Base-by-base conservation (phyloP, 2,888 invertebrate genomes). In the Lasioglossum pauxillum region DNA sequence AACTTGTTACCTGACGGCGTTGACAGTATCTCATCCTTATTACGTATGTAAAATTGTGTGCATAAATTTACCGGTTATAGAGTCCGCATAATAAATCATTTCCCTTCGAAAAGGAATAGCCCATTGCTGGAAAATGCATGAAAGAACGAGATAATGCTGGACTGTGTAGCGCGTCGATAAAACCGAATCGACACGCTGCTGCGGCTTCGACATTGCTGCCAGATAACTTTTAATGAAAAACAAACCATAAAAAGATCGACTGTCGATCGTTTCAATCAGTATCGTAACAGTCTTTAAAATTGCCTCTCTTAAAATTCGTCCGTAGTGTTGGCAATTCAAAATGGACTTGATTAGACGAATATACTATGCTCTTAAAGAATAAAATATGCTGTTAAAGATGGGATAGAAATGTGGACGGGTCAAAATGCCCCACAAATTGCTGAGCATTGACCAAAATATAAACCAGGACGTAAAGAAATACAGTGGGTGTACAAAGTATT, bases 21-120 rank as follows among this genome's bases (percentile, higher is more conserved):
- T 88, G 90, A 90, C 90, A 82, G 77, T 88, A 90, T 88, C 90
- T 90, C 80, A 76, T 86, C 64, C 79, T 77, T 81, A 87, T 84
- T 87, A 84, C 71, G 84, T 80, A 80, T 80, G 87, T 35, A 87
- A 82, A 86, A 78, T 78, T 46, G 80, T 80, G 78, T 72, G 84
- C 87, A 87, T 88, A 87, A 80, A 82, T 87, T 88, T 87, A 83
- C 79, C 86, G 78, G 77, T 74, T 60, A 41, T 44, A 64, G 41
- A 31, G 80, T 64, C 23, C 12, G 69, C 35, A 19, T 71, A 74
- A 88, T 88, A 87, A 88, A 88, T 88, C 88, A 87, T 88, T 72
- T 74, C 64, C 72, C 44, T 53, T 83, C 77, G 75, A 87, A 79
- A 78, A 80, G 57, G 49, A 78, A 80, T 76, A 75, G 35, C 67